These are phyloP conservation scores for Emmelina monodactyla DNA, from an alignment of 2,888 invertebrate species.

Conservation along the genomic window DNA sequence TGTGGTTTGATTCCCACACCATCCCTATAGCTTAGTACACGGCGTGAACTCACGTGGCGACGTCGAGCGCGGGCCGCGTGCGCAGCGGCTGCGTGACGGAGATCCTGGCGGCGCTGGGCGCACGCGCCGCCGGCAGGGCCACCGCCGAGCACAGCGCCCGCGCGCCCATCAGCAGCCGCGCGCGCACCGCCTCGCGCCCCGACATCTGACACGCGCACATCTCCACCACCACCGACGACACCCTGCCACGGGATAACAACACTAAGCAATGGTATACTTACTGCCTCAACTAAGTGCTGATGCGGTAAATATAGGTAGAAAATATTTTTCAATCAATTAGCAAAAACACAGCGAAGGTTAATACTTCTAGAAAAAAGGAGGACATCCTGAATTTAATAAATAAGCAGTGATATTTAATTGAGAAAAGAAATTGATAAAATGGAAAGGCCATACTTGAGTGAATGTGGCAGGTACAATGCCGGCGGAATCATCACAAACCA, in stretches of 20 bases:
- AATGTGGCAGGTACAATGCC: slow-evolving; percentile 24
- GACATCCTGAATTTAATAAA: no score
- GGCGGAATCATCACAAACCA: slow-evolving; percentile 35
- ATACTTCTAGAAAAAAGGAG: not conserved
- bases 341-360: not conserved
- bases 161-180: slow-evolving; percentile 23
- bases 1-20: no score
- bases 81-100: slow-evolving; percentile 24
- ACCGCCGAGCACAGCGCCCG: slow-evolving; percentile 32
- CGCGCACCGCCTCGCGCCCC: slow-evolving; percentile 19
- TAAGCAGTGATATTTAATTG: no score
- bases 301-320: not conserved
- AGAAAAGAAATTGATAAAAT: not conserved
- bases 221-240: slow-evolving; percentile 19
- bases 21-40: no score
- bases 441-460: slow-evolving; percentile 26
- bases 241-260: slow-evolving; percentile 17
- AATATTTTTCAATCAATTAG: not conserved
- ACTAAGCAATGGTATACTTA: not conserved
- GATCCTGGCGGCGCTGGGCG: slow-evolving; percentile 16
- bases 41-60: slow-evolving; percentile 23
- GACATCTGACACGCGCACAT: slow-evolving; percentile 27
- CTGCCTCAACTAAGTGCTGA: not conserved
- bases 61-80: slow-evolving; percentile 22
- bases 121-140: slow-evolving; percentile 21